A percentile compares a stretch with the other conserved stretches of the same genome.
These are phyloP conservation scores for Chauna torquata DNA, from an alignment of 2,113 vertebrate species.

Conservation along the genomic window DNA sequence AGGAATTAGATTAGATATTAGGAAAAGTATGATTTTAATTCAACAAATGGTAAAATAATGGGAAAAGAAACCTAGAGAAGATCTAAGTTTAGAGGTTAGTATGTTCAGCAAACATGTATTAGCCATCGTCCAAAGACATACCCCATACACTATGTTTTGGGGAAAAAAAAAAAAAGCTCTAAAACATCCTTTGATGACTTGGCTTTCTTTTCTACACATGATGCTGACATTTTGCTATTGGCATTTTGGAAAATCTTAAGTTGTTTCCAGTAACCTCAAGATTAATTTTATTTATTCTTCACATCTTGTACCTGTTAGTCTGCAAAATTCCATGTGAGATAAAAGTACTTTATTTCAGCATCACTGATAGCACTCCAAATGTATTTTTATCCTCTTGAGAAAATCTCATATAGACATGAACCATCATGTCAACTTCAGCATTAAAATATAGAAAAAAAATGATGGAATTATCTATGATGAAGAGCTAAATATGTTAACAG, in stretches of 20 bases:
- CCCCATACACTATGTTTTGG: neutral
- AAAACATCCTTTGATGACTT: neutral
- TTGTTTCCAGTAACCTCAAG: neutral
- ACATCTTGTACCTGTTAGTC: neutral
- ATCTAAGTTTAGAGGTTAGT: neutral
- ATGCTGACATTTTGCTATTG: neutral
- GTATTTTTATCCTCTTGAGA: neutral
- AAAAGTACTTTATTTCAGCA: neutral
- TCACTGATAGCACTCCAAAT: neutral
- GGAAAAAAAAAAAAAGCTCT: neutral
- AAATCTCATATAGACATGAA: neutral
- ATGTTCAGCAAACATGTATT: neutral
- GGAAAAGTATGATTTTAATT: rapidly evolving
- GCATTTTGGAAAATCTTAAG: neutral
- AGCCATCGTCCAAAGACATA: neutral
- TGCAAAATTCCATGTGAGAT: neutral
- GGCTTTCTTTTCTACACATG: neutral
- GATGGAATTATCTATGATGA: neutral
- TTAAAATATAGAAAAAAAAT: neutral
- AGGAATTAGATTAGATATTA: neutral
- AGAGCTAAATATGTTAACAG: neutral
- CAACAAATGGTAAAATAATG: neutral
- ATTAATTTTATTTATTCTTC: neutral
- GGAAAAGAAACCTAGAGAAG: neutral
- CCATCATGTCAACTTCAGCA: neutral